Base-by-base conservation (phyloP, 2,888 invertebrate genomes). In the Toxonevra muliebris region DNA sequence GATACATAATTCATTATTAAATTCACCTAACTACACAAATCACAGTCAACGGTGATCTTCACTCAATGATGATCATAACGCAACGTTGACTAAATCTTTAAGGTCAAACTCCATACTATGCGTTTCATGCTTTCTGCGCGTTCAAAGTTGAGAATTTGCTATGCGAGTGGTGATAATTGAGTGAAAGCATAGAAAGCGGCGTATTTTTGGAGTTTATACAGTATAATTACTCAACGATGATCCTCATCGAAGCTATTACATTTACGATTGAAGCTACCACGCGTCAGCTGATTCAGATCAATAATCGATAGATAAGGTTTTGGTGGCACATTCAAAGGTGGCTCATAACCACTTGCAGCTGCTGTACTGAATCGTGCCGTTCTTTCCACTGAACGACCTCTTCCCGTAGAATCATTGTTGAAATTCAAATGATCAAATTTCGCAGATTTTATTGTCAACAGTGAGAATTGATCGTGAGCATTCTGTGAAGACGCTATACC, bases 221-320 rank as follows among this genome's bases (percentile, higher is more conserved):
- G n/a, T n/a, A n/a, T n/a, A n/a, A n/a, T n/a, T n/a, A n/a, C n/a
- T n/a, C 64, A 64, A 20, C 65, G 69, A 61, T 62, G 64, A 43
- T 67, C 68, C 4, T 53, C 64, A 63, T 75, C 73, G 61, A 74
- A 73, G 58, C 73, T 73, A 30, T 61, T 30, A 0, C 68, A 60
- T 58, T 73, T 71, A 42, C 71, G 48, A 53, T 89, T 89, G 59
- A 90, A 83, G 66, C 89, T 89, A 45, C 88, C 88, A 62, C 89
- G 86, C 8, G 90, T 90, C 79, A 91, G 87, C 82, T 89, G 87
- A 86, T 91, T 92, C 79, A 92, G 89, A 86, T 92, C 91, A 72
- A 92, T 91, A 75, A 92, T 91, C 40, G 91, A 89, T 70, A 92
- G 86, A 77, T 89, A 88, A n/a, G 91, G 90, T 78, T 89, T 87